phyloP scores from a whole-genome alignment of 2,888 invertebrate genomes.

The Agrochola lota region DNA sequence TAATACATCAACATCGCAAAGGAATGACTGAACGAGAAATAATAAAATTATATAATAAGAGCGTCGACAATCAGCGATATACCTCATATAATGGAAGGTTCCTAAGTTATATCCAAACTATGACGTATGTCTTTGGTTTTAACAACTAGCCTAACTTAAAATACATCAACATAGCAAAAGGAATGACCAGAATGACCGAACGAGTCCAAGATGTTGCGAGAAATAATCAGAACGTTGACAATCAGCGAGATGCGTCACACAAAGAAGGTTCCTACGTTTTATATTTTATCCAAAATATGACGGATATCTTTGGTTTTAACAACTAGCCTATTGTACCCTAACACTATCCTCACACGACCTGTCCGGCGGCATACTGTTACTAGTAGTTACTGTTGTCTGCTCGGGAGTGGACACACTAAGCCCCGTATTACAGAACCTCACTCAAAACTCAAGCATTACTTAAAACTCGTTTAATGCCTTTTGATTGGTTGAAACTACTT shows the following conservation, averaged over 20 bases:
- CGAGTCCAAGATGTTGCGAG: slow-evolving; percentile 29
- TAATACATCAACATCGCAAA: slow-evolving; percentile 64
- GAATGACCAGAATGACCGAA: slow-evolving; percentile 45
- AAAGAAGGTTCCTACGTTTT: slow-evolving; percentile 70
- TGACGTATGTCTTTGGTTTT: slow-evolving; percentile 74
- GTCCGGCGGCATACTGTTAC: slow-evolving; percentile 13
- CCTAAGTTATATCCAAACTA: slow-evolving; percentile 68
- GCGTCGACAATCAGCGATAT: slow-evolving; percentile 39
- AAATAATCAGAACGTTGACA: slow-evolving; percentile 40
- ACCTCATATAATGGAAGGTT: slow-evolving; percentile 61
- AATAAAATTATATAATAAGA: too few relatives aligned
- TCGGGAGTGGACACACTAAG: slow-evolving; percentile 25
- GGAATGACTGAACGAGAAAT: slow-evolving; percentile 43
- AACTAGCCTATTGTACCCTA: slow-evolving; percentile 69
- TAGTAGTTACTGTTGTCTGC: slow-evolving; percentile 21
- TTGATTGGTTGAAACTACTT: too few relatives aligned
- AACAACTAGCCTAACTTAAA: too few relatives aligned
- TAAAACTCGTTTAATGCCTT: too few relatives aligned
- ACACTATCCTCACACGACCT: slow-evolving; percentile 54
- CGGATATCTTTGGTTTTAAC: slow-evolving; percentile 75
- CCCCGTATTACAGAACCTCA: too few relatives aligned
- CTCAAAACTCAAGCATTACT: too few relatives aligned
- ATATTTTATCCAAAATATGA: slow-evolving; percentile 63
- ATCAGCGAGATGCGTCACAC: slow-evolving; percentile 38
- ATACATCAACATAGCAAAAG: too few relatives aligned